These are phyloP conservation scores for Chrysopilus asiliformis DNA, from an alignment of 2,888 invertebrate genomes.

Conservation along the genomic window DNA sequence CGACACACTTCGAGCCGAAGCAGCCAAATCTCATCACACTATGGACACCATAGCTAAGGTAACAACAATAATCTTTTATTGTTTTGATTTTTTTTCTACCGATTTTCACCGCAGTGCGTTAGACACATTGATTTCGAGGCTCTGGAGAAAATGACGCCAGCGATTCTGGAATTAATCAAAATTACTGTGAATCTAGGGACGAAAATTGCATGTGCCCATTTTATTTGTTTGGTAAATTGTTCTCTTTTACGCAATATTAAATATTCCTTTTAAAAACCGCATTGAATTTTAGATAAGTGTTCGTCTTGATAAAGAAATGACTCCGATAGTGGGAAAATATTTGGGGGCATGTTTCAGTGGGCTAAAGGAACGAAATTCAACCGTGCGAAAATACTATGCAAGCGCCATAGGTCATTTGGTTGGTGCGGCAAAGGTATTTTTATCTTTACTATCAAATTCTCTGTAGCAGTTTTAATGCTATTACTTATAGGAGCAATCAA, in stretches of 20 bases:
- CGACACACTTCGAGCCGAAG: slow-evolving; percentile 66
- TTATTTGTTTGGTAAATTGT: slow-evolving; percentile 51
- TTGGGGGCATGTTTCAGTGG: slow-evolving; percentile 49
- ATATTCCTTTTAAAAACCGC: neutral
- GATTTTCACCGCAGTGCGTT: slow-evolving; percentile 38
- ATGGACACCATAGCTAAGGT: slow-evolving; percentile 77
- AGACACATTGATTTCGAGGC: slow-evolving; percentile 62
- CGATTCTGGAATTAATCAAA: slow-evolving; percentile 67
- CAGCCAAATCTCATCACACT: slow-evolving; percentile 73
- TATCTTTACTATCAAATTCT: no score
- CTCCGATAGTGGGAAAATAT: slow-evolving; percentile 45
- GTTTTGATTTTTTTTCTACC: no score
- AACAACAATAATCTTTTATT: neutral
- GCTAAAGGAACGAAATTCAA: slow-evolving; percentile 68
- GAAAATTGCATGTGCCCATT: slow-evolving; percentile 68
- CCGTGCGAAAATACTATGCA: slow-evolving; percentile 73
- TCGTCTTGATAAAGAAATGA: slow-evolving; percentile 41
- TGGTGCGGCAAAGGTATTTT: slow-evolving; percentile 56
- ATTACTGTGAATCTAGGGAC: slow-evolving; percentile 70
- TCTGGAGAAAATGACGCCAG: slow-evolving; percentile 67
- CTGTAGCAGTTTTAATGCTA: no score
- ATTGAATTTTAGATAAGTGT: slow-evolving; percentile 25
- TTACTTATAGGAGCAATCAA: slow-evolving; percentile 38
- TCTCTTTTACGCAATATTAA: neutral
- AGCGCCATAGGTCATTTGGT: slow-evolving; percentile 74